A percentile compares a stretch with the other conserved stretches of the same genome.
Conservation (phyloP, 2,797 vertebrate species). For the Crax fasciolata region DNA sequence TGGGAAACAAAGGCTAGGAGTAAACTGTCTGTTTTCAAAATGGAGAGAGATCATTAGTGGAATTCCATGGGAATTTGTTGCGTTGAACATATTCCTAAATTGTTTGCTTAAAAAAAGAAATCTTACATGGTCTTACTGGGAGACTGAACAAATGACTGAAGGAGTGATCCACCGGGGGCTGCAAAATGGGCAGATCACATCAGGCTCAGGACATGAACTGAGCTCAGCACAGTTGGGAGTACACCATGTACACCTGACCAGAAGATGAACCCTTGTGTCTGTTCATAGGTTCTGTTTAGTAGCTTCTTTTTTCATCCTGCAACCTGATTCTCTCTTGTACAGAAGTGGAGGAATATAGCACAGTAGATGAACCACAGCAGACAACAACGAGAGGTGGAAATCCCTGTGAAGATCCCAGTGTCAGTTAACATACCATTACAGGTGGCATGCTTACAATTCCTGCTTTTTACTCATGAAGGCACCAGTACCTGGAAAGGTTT, state of each 20-base stretch:
- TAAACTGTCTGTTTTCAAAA: neutral
- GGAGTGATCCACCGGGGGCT: neutral
- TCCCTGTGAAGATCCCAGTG: neutral
- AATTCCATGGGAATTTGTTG: neutral
- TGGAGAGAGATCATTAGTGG: neutral
- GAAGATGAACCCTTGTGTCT: neutral
- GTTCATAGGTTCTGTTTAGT: neutral
- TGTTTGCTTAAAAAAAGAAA: neutral
- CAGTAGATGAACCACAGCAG: neutral
- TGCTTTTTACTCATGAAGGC: neutral
- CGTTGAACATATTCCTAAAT: neutral
- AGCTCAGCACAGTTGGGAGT: neutral
- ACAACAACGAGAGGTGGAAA: neutral
- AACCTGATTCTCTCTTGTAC: neutral
- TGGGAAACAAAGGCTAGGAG: neutral
- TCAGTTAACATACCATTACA: too few relatives aligned
- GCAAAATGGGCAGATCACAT: neutral
- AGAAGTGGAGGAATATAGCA: neutral
- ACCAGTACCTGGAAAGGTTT: neutral
- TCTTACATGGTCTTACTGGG: too few relatives aligned
- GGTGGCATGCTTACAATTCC: neutral
- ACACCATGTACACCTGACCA: accelerated
- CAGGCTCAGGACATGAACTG: neutral
- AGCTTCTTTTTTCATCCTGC: neutral
- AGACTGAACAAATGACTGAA: neutral